Evolutionary conservation across 2,113 vertebrate genomes (phyloP).

Genomic region (Phrynosoma platyrhinos): DNA sequence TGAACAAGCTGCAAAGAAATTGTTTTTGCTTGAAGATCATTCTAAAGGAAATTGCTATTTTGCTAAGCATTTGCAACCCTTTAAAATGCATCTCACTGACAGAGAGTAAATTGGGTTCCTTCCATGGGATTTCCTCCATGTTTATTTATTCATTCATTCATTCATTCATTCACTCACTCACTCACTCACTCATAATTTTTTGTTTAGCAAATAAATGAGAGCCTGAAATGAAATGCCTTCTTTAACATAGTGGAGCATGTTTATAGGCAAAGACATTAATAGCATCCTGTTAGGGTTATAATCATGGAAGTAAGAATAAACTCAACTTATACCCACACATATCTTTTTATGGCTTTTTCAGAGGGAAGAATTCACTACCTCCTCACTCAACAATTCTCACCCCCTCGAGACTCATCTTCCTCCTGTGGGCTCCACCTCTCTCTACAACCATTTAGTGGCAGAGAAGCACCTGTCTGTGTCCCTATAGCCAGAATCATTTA

Average conservation of each 20-base stretch:
- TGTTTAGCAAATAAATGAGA: not conserved
- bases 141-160: not conserved
- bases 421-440: no score
- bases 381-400: no score
- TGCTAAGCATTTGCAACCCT: not conserved
- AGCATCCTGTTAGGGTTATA: no score
- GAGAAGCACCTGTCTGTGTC: no score
- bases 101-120: not conserved
- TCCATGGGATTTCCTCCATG: not conserved
- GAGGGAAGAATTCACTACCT: no score
- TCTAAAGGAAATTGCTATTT: not conserved
- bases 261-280: not conserved
- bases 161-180: not conserved
- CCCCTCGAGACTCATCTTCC: no score
- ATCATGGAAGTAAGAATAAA: no score
- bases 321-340: no score
- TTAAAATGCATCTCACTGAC: constrained; percentile 5
- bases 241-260: not conserved
- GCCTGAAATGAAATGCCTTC: not conserved
- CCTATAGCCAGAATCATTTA: no score
- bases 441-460: no score
- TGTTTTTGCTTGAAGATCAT: constrained; percentile 2
- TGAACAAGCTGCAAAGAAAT: not conserved
- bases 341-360: no score
- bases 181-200: not conserved